phyloP scores from a whole-genome alignment of 2,113 vertebrate species.

The Sapayoa aenigma region DNA sequence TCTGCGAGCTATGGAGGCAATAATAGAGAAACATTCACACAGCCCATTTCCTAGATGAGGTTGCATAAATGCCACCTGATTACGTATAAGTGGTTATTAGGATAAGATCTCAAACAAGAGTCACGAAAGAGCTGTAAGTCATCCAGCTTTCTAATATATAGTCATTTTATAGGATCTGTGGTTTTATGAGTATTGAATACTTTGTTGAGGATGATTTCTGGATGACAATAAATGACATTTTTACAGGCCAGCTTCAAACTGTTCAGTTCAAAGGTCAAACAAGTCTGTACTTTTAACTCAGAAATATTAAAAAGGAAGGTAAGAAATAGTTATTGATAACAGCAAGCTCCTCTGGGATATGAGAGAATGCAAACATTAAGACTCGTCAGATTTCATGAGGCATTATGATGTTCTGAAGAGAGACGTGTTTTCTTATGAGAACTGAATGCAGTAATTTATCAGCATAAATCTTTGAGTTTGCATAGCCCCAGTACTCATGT shows the following conservation, averaged over 20 bases:
- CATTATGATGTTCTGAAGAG: constrained; percentile 50
- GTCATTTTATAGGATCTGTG: constrained; percentile 45
- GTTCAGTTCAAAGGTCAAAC: background rate
- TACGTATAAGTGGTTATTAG: constrained; percentile 66
- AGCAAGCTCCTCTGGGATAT: background rate
- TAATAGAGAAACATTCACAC: constrained; percentile 61
- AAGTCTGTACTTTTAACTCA: background rate
- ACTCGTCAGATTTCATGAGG: constrained; percentile 17
- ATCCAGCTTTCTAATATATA: constrained; percentile 29
- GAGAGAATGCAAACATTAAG: constrained; percentile 40
- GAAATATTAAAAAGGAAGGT: constrained; percentile 39
- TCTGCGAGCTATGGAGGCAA: constrained; percentile 41
- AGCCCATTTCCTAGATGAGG: constrained; percentile 66
- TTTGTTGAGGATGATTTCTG: constrained; percentile 43
- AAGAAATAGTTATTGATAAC: constrained; percentile 40
- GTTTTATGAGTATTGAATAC: constrained; percentile 33
- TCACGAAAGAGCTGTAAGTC: constrained; percentile 44
- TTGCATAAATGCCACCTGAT: constrained; percentile 71
- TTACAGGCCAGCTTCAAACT: constrained; percentile 14
- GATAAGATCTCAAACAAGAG: constrained; percentile 48
- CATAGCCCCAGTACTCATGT: no score
- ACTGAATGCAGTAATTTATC: constrained; percentile 38
- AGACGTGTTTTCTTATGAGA: constrained; percentile 34
- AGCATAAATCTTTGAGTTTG: constrained; percentile 24
- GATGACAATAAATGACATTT: constrained; percentile 33